Conservation (phyloP, 30 jellyfish, hydroid and myxozoan species). For the Morbakka virulenta region DNA sequence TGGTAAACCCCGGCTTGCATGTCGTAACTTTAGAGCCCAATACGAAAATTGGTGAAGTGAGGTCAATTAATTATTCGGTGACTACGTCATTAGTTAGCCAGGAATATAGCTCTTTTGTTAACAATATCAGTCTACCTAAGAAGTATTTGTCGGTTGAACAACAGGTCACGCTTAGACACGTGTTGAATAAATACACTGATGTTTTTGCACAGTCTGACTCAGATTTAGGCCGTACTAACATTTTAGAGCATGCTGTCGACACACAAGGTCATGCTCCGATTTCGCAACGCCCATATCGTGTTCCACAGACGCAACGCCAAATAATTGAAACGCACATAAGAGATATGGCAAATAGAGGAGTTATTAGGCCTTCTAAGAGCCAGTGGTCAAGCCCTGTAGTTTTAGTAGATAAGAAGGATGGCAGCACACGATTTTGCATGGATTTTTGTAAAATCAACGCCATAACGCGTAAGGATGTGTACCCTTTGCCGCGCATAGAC, state of each 20-base stretch:
- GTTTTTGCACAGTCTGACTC: constrained; percentile 29
- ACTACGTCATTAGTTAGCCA: too few species aligned
- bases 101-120: too few species aligned
- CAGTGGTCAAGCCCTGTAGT: constrained; percentile 60
- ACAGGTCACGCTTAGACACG: constrained; percentile 20
- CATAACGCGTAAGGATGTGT: constrained; percentile 13
- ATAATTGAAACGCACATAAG: constrained; percentile 10
- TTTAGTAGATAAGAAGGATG: constrained; percentile 54
- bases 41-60: constrained; percentile 25
- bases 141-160: constrained; percentile 5
- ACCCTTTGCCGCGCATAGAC: constrained; percentile 55
- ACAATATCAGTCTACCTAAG: background rate
- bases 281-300: constrained; percentile 20
- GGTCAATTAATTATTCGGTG: background rate
- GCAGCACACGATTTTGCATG: constrained; percentile 48
- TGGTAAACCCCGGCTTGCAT: constrained; percentile 16
- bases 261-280: constrained; percentile 17
- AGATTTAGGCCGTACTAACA: constrained; percentile 27
- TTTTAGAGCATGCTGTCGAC: constrained; percentile 13
- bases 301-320: constrained; percentile 2
- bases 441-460: constrained; percentile 32
- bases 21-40: constrained; percentile 13
- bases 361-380: constrained; percentile 24
- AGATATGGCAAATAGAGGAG: constrained; percentile 22
- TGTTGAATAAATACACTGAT: constrained; percentile 10